These are phyloP conservation scores for Turritopsis dohrnii DNA, from an alignment of 30 jellyfish, hydroid and myxozoan genomes.

Conservation along the genomic window DNA sequence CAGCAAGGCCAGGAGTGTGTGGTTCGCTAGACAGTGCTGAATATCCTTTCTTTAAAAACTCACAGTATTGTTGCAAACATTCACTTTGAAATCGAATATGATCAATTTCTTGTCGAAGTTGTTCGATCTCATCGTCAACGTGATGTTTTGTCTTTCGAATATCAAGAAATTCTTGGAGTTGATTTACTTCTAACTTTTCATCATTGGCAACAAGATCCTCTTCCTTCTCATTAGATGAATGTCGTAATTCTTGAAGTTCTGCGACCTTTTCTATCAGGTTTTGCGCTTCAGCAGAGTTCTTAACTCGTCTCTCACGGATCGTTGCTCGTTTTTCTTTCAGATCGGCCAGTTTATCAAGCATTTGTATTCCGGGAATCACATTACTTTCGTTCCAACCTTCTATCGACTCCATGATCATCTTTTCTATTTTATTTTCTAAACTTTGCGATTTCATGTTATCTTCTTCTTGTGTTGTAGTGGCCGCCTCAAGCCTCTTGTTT, in stretches of 20 bases:
- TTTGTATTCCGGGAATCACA: not conserved
- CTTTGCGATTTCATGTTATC: not conserved
- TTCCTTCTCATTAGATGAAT: not conserved
- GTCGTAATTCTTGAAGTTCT: not conserved
- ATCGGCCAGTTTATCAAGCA: not conserved
- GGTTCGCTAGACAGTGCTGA: not conserved
- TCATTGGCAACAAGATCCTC: not conserved
- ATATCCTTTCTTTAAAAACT: not conserved
- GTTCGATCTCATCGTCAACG: not conserved
- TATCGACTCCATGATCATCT: not conserved
- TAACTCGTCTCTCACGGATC: not conserved
- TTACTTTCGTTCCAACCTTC: not conserved
- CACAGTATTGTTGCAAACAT: not conserved
- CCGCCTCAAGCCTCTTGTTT: not conserved
- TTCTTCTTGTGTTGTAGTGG: not conserved
- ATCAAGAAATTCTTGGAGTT: not conserved
- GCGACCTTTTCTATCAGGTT: not conserved
- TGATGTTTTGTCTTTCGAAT: not conserved
- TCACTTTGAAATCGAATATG: not conserved
- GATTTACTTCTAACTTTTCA: not conserved
- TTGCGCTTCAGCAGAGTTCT: not conserved
- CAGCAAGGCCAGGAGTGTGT: not conserved
- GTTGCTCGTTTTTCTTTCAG: not conserved
- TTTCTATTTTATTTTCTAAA: not conserved
- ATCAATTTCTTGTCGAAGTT: not conserved